phyloP scores from a whole-genome alignment of 2,797 vertebrate species.

The Selene dorsalis region DNA sequence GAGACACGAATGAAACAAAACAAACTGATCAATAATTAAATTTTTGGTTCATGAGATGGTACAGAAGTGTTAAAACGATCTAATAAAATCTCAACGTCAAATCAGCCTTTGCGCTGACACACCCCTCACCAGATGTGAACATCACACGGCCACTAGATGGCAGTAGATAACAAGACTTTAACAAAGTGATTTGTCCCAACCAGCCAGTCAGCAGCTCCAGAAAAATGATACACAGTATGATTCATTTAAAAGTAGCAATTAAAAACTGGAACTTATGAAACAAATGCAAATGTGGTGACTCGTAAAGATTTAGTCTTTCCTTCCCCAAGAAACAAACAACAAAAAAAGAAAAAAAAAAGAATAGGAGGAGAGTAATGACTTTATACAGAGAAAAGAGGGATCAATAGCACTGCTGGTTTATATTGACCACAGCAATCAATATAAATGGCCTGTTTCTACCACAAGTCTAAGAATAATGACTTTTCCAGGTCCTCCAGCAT shows the following conservation, averaged over 20 bases:
- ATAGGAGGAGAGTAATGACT: constrained; percentile 63
- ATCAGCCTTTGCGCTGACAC: constrained; percentile 46
- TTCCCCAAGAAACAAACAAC: constrained; percentile 33
- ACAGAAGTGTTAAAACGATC: constrained; percentile 5
- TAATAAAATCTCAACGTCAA: constrained; percentile 12
- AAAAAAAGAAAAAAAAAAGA: constrained; percentile 31
- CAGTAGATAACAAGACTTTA: constrained; percentile 65
- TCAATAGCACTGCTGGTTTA: constrained; percentile 72
- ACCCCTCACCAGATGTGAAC: constrained; percentile 38
- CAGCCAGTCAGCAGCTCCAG: background rate
- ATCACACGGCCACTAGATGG: constrained; percentile 75
- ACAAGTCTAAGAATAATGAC: constrained; percentile 74
- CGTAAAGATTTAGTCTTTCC: constrained; percentile 48
- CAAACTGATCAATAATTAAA: background rate
- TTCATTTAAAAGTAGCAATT: constrained; percentile 43
- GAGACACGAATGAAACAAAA: background rate
- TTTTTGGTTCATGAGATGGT: background rate
- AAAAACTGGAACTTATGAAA: constrained; percentile 37
- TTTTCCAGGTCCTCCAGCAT: constrained; percentile 63
- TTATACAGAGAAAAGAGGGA: constrained; percentile 64
- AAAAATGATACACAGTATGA: constrained; percentile 10
- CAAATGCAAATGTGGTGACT: constrained; percentile 41
- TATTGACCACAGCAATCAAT: constrained; percentile 80
- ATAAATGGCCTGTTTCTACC: constrained; percentile 75
- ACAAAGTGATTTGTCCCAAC: background rate